Evolutionary conservation across 2,888 invertebrate genomes (phyloP).

Genomic region (Pediacus dermestoides): DNA sequence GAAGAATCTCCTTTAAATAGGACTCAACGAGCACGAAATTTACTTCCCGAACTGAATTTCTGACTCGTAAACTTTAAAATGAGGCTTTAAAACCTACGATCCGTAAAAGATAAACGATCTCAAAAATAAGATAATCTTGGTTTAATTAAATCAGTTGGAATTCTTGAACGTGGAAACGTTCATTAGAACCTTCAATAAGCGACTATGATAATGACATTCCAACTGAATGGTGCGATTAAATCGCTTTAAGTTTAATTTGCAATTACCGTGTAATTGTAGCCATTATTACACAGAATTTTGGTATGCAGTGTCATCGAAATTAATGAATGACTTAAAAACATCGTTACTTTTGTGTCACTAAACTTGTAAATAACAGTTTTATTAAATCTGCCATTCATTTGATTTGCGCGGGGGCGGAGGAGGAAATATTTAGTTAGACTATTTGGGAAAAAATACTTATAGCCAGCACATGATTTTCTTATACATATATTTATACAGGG

Average conservation of each 20-base stretch:
- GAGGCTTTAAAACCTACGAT: constrained; percentile 22
- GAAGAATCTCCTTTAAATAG: too few relatives aligned
- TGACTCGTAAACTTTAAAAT: constrained; percentile 1
- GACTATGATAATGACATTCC: constrained; percentile 39
- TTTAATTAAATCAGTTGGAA: constrained; percentile 36
- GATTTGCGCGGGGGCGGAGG: too few relatives aligned
- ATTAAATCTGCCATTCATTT: too few relatives aligned
- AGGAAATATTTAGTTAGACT: too few relatives aligned
- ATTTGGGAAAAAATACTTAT: too few relatives aligned
- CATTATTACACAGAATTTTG: constrained; percentile 33
- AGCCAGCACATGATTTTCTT: too few relatives aligned
- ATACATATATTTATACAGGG: too few relatives aligned
- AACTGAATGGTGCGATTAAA: constrained; percentile 37
- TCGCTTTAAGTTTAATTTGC: constrained; percentile 40
- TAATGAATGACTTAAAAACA: constrained; percentile 28
- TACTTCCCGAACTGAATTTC: background rate
- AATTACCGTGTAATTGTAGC: constrained; percentile 40
- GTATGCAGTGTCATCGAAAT: constrained; percentile 26
- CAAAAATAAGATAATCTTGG: constrained; percentile 35
- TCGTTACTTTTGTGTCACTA: too few relatives aligned
- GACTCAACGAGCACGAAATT: constrained; percentile 3
- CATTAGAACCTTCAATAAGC: constrained; percentile 35
- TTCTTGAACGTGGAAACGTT: constrained; percentile 31
- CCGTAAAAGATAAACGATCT: constrained; percentile 34
- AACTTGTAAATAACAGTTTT: too few relatives aligned